Evolutionary conservation across 1,140 invertebrate genomes (phyloP).

Genomic region (Macrobrachium nipponense): DNA sequence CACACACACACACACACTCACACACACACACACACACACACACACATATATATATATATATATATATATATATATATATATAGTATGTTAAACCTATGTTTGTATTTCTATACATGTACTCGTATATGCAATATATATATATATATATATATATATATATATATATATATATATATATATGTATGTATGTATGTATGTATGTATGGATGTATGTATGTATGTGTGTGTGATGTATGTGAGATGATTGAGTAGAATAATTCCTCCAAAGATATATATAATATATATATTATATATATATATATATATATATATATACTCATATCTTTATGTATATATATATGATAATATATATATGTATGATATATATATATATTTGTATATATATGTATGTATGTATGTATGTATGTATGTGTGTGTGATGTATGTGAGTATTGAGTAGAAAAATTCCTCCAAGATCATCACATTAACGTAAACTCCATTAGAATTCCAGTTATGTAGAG

Average conservation of each 20-base stretch:
- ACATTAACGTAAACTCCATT: too few relatives aligned
- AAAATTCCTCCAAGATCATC: too few relatives aligned
- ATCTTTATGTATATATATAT: neutral
- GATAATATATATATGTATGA: too few relatives aligned
- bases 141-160: conserved; percentile 16
- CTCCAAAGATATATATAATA: neutral
- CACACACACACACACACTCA: too few relatives aligned
- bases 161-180: neutral
- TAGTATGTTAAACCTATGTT: too few relatives aligned
- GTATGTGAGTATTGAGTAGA: neutral
- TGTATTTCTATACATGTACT: neutral
- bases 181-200: neutral
- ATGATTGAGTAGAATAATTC: too few relatives aligned
- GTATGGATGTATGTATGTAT: neutral
- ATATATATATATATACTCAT: conserved; percentile 11
- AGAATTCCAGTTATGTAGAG: too few relatives aligned
- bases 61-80: too few relatives aligned
- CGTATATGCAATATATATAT: neutral
- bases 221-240: too few relatives aligned
- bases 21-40: too few relatives aligned
- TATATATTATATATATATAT: conserved; percentile 6
- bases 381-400: neutral
- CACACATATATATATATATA: too few relatives aligned
- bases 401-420: neutral
- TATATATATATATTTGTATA: conserved; percentile 6